These are phyloP conservation scores for Anguilla marmorata DNA, from an alignment of 2,797 vertebrate genomes.

Conservation along the genomic window DNA sequence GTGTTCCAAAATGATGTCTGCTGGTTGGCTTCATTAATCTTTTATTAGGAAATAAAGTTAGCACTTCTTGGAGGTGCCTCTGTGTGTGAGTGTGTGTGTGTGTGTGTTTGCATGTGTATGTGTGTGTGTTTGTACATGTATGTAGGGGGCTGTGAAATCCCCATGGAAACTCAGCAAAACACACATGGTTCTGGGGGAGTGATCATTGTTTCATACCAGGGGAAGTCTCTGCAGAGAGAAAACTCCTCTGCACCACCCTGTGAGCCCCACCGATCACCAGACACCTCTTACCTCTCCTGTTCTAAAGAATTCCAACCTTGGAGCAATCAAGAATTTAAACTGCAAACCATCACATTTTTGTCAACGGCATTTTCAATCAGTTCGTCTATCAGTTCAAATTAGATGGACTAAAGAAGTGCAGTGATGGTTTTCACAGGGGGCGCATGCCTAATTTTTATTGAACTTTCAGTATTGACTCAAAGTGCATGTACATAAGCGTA, in stretches of 20 bases:
- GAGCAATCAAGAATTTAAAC: neutral
- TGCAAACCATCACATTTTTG: neutral
- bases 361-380: neutral
- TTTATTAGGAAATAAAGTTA: neutral
- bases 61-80: neutral
- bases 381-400: neutral
- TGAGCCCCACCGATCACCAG: conserved; percentile 56
- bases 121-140: neutral
- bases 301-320: neutral
- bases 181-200: conserved; percentile 38
- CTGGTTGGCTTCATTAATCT: neutral
- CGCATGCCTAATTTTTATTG: neutral
- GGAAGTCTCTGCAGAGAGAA: conserved; percentile 34
- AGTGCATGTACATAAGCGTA: conserved; percentile 33
- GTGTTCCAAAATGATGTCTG: neutral
- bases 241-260: conserved; percentile 43
- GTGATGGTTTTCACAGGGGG: neutral
- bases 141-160: neutral
- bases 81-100: neutral
- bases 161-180: conserved; percentile 34
- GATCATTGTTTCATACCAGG: conserved; percentile 35
- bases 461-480: neutral
- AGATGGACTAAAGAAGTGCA: neutral
- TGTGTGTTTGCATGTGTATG: neutral
- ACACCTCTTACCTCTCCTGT: conserved; percentile 22